Evolutionary conservation across 2,797 vertebrate genomes (phyloP), one percentile per base, ranked within the genome.

Genomic region (Distichodus sexfasciatus): DNA sequence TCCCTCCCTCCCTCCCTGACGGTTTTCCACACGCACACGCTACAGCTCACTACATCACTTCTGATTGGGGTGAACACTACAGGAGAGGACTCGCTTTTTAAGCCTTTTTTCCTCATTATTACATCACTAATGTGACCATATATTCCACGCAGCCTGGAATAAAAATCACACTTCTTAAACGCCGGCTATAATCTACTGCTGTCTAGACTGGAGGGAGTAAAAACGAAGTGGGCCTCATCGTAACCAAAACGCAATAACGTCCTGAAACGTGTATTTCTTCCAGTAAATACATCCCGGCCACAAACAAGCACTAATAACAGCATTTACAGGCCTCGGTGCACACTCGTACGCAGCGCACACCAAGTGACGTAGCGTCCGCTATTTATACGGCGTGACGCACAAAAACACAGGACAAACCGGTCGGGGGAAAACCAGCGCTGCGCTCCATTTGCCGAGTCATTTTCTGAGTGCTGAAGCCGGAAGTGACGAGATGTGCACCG

Each of bases 161-260:
- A 19, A 44, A 43, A 46, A 65, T 29, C 33, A 48, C 48, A 63
- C 59, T 23, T 53, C 41, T 76, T 60, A 71, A 69, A 76, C 17
- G 28, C 19, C 28, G 53, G 59, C 63, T 59, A 69, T 61, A 76
- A 76, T 54, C 63, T 36, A 29, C 66, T 64, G 50, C 35, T 19
- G 69, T 78, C 74, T 78, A 76, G 79, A 81, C 76, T n/a, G 55
- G 59, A 67, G 70, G 36, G n/a, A n/a, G n/a, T n/a, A n/a, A 71
- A 72, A 64, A 67, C 71, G 46, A 48, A 40, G 69, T 69, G 63
- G 1, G 28, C 53, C 38, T 66, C 59, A 69, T 65, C n/a, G n/a
- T 60, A 44, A 60, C 73, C 59, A 50, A 71, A 78, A 76, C 50
- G 47, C 46, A 58, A 71, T 36, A 54, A 58, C 66, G 51, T 48